phyloP scores from a whole-genome alignment of 2,888 invertebrate species.

The Nesidiocoris tenuis region DNA sequence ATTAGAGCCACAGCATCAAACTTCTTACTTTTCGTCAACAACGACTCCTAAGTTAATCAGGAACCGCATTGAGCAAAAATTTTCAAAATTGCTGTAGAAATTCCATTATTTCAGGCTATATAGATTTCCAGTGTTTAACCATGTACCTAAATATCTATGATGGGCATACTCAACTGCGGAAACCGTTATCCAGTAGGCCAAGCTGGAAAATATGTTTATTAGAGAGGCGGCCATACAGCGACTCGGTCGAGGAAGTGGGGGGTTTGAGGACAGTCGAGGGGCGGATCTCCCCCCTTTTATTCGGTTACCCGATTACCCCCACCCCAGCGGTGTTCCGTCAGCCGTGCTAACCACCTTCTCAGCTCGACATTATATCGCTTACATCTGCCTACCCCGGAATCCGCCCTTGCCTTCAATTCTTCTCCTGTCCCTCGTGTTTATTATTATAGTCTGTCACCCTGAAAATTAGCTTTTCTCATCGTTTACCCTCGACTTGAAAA shows the following conservation, averaged over 20 bases:
- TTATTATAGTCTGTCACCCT: constrained; percentile 24
- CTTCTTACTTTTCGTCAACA: too few relatives aligned
- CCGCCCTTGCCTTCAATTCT: neutral
- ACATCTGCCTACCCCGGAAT: constrained; percentile 19
- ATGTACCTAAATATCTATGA: too few relatives aligned
- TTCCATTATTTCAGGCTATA: too few relatives aligned
- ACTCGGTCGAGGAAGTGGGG: neutral
- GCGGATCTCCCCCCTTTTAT: constrained; percentile 10
- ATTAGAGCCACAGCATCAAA: too few relatives aligned
- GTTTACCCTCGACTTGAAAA: too few relatives aligned
- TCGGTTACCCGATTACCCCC: constrained; percentile 13
- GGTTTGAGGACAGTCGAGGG: neutral
- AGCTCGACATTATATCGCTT: constrained; percentile 29
- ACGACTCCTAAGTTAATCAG: too few relatives aligned
- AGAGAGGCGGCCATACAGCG: neutral
- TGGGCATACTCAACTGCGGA: too few relatives aligned
- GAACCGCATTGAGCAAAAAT: too few relatives aligned
- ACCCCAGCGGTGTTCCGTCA: neutral
- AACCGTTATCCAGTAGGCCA: too few relatives aligned
- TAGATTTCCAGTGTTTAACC: too few relatives aligned
- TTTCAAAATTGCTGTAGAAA: too few relatives aligned
- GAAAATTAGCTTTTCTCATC: constrained; percentile 31
- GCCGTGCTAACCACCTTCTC: neutral
- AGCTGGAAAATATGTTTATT: neutral
- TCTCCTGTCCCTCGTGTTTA: constrained; percentile 3